These are phyloP conservation scores for Podiceps cristatus DNA, from an alignment of 2,113 vertebrate genomes.

Conservation along the genomic window DNA sequence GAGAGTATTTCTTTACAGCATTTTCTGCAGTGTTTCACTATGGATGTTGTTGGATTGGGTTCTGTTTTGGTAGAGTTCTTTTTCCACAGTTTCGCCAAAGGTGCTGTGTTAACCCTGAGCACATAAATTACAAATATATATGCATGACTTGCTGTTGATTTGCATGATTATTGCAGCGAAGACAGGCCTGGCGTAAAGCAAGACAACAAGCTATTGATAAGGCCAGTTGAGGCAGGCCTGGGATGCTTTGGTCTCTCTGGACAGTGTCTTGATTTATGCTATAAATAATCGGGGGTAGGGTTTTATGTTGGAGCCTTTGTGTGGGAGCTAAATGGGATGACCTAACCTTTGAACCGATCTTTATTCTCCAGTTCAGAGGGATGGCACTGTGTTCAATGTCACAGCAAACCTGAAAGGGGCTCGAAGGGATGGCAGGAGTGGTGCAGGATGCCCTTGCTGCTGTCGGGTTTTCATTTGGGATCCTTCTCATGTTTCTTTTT, in stretches of 20 bases:
- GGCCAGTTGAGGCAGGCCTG: neutral
- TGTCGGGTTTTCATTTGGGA: neutral
- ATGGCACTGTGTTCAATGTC: neutral
- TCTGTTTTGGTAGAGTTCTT: neutral
- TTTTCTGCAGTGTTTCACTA: neutral
- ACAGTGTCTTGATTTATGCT: slow-evolving; percentile 38
- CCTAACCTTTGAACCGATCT: slow-evolving; percentile 5
- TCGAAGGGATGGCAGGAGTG: neutral
- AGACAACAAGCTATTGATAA: slow-evolving; percentile 43
- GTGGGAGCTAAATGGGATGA: slow-evolving; percentile 26
- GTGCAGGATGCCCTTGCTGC: neutral
- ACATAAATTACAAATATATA: slow-evolving; percentile 52
- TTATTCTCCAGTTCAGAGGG: neutral
- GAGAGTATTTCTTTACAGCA: neutral
- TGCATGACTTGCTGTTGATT: slow-evolving; percentile 34
- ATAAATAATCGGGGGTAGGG: neutral
- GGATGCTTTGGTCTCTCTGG: neutral
- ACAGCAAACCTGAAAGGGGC: neutral
- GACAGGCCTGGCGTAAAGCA: slow-evolving; percentile 22
- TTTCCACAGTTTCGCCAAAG: neutral
- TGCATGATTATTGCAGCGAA: slow-evolving; percentile 30
- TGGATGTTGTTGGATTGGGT: neutral
- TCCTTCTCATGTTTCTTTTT: neutral
- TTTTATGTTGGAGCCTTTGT: slow-evolving; percentile 40
- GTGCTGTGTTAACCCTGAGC: neutral